Evolutionary conservation across 2,888 invertebrate genomes (phyloP).

Genomic region (Drosophila birchii): DNA sequence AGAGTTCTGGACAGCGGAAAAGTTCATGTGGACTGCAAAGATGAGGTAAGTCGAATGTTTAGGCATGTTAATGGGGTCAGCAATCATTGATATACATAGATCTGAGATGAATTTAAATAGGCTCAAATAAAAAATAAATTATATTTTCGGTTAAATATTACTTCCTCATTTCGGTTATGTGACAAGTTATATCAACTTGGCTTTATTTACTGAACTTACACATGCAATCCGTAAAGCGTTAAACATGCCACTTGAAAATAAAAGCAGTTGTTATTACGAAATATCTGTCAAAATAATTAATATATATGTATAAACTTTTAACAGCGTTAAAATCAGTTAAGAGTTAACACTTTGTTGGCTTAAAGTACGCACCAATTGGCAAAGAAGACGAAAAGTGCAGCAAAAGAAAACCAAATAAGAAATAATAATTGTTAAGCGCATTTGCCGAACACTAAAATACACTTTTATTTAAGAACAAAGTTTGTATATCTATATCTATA

Average conservation of each 20-base stretch:
- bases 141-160: neutral
- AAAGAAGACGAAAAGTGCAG: slow-evolving; percentile 57
- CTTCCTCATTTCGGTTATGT: neutral
- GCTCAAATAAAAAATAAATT: neutral
- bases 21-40: slow-evolving; percentile 97
- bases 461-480: neutral
- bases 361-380: slow-evolving; percentile 64
- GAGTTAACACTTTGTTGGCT: slow-evolving; percentile 57
- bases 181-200: slow-evolving; percentile 3
- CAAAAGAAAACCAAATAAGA: slow-evolving; percentile 22
- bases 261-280: slow-evolving; percentile 33
- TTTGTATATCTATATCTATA: neutral
- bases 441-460: neutral
- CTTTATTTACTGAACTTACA: neutral
- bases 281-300: slow-evolving; percentile 13
- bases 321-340: slow-evolving; percentile 52
- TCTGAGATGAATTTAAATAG: neutral
- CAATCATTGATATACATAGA: no score
- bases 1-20: slow-evolving; percentile 95
- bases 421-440: neutral
- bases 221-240: slow-evolving; percentile 18
- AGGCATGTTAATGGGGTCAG: neutral
- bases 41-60: slow-evolving; percentile 88
- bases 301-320: slow-evolving; percentile 4
- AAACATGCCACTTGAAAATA: slow-evolving; percentile 30